Evolutionary conservation across 2,888 invertebrate species (phyloP).

Genomic region (Limnephilus marmoratus): DNA sequence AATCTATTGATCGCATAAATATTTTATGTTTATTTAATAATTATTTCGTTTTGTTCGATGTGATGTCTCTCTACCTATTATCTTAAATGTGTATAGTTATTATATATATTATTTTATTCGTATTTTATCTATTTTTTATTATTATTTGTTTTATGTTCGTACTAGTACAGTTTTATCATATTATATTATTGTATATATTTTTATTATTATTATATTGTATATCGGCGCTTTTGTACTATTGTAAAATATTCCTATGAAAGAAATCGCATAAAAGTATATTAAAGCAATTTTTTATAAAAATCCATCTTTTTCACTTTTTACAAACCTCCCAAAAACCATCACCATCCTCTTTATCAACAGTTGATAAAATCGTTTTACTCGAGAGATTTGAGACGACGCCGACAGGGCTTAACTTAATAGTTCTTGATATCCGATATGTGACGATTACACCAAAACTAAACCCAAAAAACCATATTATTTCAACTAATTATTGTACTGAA

Average conservation of each 20-base stretch:
- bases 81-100: not conserved
- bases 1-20: slow-evolving; percentile 46
- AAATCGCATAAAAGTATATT: slow-evolving; percentile 50
- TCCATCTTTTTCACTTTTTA: not conserved
- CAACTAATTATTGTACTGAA: no score
- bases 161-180: slow-evolving; percentile 49
- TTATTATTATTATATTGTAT: slow-evolving; percentile 38
- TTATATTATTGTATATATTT: not conserved
- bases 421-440: no score
- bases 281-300: slow-evolving; percentile 57
- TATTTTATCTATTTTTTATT: slow-evolving; percentile 42
- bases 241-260: slow-evolving; percentile 56
- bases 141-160: slow-evolving; percentile 49
- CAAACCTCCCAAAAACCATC: not conserved
- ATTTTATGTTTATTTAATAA: slow-evolving; percentile 54
- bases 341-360: no score
- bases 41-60: slow-evolving; percentile 57
- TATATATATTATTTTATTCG: slow-evolving; percentile 2
- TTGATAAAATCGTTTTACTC: not conserved
- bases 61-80: slow-evolving; percentile 55
- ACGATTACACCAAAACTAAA: no score
- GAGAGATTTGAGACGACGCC: no score
- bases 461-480: no score
- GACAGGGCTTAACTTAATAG: no score
- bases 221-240: slow-evolving; percentile 57